Base-by-base conservation (phyloP, 2,113 vertebrate species). In the Spea multiplicata region DNA sequence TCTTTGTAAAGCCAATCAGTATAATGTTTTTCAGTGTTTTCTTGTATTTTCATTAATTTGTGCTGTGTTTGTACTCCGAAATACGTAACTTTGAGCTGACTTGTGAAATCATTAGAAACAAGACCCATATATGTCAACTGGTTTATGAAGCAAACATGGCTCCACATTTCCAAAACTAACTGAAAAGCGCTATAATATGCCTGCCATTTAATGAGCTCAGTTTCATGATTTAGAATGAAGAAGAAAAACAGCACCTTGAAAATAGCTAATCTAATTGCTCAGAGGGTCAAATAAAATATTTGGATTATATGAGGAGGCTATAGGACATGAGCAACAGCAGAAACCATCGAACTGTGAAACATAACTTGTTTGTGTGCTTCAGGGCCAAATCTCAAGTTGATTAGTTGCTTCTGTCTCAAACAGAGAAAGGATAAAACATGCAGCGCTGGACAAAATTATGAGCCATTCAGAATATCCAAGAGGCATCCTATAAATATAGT, bases 261-360 rank as follows among this genome's bases (percentile, higher is more conserved):
- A 44, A 73, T 45, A 80, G 45, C 62, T 66, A 80, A 73, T 80
- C 44, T 67, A 73, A 80, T 80, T 73, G 77, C 77, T 80, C 50
- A 73, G 16, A 52, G 77, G 77, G 70, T 80, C 61, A 80, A 73
- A 80, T 80, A 66, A 80, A 66, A 73, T 73, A 80, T 80, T 47
- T 80, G 77, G 77, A 73, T 80, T 73, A 73, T 57, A 79, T 72
- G 45, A 73, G 44, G 48, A 73, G 61, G 44, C 70, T 80, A 55
- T n/a, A 66, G 61, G 50, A 30, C 66, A 12, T 5, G 47, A 64
- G 5, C 50, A n/a, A 57, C 70, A 65, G 66, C 3, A 6, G 0
- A 44, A 71, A 14, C 52, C 4, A 71, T 46, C 10, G 57, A 73
- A 65, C 68, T 3, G 0, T 67, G 74, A 75, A 59, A 10, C 30